Percentiles rank a stretch among this genome's conserved stretches.
These are phyloP conservation scores for Corythoichthys intestinalis DNA, from an alignment of 2,113 vertebrate genomes.

Conservation along the genomic window DNA sequence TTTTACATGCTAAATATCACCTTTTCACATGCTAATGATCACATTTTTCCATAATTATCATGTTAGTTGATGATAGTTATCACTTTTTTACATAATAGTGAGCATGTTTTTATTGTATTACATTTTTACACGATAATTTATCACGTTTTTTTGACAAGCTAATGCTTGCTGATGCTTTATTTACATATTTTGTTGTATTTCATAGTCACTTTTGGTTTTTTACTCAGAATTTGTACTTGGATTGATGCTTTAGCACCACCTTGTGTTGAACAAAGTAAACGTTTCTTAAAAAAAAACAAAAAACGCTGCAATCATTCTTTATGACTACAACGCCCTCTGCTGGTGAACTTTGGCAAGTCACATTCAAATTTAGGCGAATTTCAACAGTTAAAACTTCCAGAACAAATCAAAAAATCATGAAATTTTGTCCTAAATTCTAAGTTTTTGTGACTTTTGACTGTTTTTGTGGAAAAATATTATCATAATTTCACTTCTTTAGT, in stretches of 20 bases:
- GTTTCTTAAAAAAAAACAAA: slow-evolving; percentile 12
- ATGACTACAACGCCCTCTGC: slow-evolving; percentile 17
- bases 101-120: no score
- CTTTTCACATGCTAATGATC: no score
- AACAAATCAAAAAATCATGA: neutral
- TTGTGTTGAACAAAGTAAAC: slow-evolving; percentile 37
- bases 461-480: neutral
- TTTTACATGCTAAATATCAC: no score
- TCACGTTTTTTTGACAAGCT: no score
- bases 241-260: slow-evolving; percentile 22
- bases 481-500: slow-evolving; percentile 7
- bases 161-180: no score
- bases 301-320: neutral
- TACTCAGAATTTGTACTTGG: no score
- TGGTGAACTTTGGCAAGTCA: slow-evolving; percentile 10
- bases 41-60: no score
- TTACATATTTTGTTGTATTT: no score
- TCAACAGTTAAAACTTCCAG: slow-evolving; percentile 9
- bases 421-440: neutral
- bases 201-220: no score
- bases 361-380: slow-evolving; percentile 39
- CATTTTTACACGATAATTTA: no score
- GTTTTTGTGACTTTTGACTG: neutral
- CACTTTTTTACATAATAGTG: no score
- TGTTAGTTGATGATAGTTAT: no score